Percentiles rank a stretch among this genome's conserved stretches.
These are phyloP conservation scores for Trachelus stipa DNA, from an alignment of 2,888 invertebrate species.

Conservation along the genomic window DNA sequence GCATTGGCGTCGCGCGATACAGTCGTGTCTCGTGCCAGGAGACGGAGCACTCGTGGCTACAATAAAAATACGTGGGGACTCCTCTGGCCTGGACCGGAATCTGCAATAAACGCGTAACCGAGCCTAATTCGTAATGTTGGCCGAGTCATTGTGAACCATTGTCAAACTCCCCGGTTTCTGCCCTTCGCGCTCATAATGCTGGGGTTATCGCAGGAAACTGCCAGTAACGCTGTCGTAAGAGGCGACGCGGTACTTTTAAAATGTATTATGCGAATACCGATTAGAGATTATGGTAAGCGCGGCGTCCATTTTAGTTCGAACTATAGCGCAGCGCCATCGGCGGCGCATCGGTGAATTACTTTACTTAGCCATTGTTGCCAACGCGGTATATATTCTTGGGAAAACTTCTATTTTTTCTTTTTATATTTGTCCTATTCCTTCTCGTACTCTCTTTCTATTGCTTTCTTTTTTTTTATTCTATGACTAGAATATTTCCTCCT, in stretches of 20 bases:
- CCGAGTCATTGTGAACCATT: constrained; percentile 51
- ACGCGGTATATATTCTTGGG: neutral
- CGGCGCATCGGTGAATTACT: neutral
- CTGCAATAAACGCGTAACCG: constrained; percentile 65
- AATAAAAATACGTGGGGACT: constrained; percentile 42
- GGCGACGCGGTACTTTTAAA: constrained; percentile 36
- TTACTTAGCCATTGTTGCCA: neutral
- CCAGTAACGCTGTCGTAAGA: constrained; percentile 55
- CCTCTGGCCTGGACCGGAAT: constrained; percentile 59
- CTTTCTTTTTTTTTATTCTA: neutral
- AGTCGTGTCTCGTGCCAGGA: constrained; percentile 5
- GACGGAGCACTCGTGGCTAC: constrained; percentile 2
- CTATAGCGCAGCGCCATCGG: neutral
- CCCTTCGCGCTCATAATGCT: constrained; percentile 44
- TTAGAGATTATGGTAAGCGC: neutral
- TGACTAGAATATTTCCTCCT: neutral
- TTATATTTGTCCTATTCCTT: neutral
- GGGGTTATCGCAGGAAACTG: constrained; percentile 61
- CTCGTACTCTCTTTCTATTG: neutral
- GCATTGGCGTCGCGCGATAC: constrained; percentile 53
- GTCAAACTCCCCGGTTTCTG: constrained; percentile 31
- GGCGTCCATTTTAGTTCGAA: neutral
- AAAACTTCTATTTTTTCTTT: constrained; percentile 29
- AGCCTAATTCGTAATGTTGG: constrained; percentile 65
- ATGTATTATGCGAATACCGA: constrained; percentile 22